A percentile compares a stretch with the other conserved stretches of the same genome.
These are phyloP conservation scores for Diogma glabrata DNA, from an alignment of 2,888 invertebrate species.

Conservation along the genomic window DNA sequence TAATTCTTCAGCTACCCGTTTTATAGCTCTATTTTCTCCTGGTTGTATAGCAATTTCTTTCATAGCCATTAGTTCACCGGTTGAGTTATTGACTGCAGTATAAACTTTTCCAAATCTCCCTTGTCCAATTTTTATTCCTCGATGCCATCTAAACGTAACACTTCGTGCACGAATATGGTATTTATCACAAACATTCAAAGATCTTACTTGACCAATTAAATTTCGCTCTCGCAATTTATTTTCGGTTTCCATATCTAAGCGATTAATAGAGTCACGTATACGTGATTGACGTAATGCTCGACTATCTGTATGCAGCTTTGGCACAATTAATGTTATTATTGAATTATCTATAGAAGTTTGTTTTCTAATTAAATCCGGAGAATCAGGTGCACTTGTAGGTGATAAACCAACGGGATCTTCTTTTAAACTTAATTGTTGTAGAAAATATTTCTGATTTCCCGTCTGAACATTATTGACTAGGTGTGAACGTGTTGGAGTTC, in stretches of 20 bases:
- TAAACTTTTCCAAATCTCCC: constrained; percentile 93
- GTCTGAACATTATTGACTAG: constrained; percentile 36
- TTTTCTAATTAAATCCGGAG: constrained; percentile 25
- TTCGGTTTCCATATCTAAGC: constrained; percentile 54
- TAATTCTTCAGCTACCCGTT: constrained; percentile 80
- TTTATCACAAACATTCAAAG: constrained; percentile 42
- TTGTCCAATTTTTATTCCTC: constrained; percentile 82
- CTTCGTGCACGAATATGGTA: constrained; percentile 62
- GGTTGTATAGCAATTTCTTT: constrained; percentile 82
- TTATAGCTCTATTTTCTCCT: constrained; percentile 70
- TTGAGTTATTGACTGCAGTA: constrained; percentile 85
- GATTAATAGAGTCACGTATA: constrained; percentile 39
- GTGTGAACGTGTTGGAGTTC: constrained; percentile 36
- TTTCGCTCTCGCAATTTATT: constrained; percentile 41
- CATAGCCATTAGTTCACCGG: constrained; percentile 88
- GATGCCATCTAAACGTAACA: constrained; percentile 88
- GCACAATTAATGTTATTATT: constrained; percentile 14
- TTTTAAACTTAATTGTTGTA: constrained; percentile 35
- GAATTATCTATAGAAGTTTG: constrained; percentile 16
- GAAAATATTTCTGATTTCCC: constrained; percentile 30
- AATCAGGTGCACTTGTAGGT: constrained; percentile 26
- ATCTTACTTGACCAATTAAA: constrained; percentile 52
- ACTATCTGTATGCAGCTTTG: constrained; percentile 19
- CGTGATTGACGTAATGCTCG: constrained; percentile 39
- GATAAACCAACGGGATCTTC: constrained; percentile 27